Conservation (phyloP, 1,140 invertebrate species). For the Colletes gigas region DNA sequence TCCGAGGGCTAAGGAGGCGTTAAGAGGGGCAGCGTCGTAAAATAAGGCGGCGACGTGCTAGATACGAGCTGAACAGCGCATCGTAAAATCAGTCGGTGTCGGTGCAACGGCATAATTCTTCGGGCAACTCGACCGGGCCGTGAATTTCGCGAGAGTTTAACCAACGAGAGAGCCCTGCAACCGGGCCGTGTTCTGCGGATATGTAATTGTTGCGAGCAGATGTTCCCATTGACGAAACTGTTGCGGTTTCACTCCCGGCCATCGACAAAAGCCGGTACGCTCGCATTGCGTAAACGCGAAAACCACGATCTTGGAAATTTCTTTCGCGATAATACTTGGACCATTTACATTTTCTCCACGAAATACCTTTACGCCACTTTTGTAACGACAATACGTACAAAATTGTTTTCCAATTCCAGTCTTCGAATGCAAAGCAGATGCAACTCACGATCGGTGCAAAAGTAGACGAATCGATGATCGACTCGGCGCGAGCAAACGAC, state of each 20-base stretch:
- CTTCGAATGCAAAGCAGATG: too few species aligned
- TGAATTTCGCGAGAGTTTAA: conserved; percentile 42
- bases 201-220: conserved; percentile 38
- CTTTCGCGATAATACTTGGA: not conserved
- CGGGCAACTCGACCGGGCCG: conserved; percentile 13
- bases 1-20: conserved; percentile 60
- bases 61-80: conserved; percentile 53
- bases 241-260: not conserved
- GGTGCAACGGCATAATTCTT: conserved; percentile 53
- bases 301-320: not conserved
- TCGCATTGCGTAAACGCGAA: conserved; percentile 14
- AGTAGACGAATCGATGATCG: too few species aligned
- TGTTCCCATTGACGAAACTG: conserved; percentile 12
- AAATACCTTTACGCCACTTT: too few species aligned
- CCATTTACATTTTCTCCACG: not conserved
- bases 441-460: too few species aligned
- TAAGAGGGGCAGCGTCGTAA: conserved; percentile 64
- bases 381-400: too few species aligned
- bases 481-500: too few species aligned
- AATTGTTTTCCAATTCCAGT: too few species aligned
- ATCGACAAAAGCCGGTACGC: not conserved
- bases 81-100: conserved; percentile 59
- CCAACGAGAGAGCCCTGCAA: not conserved
- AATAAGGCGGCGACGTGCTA: conserved; percentile 64
- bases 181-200: conserved; percentile 7